phyloP scores from a whole-genome alignment of 35 echinoderm and acorn worm species.

The Antedon bifida region DNA sequence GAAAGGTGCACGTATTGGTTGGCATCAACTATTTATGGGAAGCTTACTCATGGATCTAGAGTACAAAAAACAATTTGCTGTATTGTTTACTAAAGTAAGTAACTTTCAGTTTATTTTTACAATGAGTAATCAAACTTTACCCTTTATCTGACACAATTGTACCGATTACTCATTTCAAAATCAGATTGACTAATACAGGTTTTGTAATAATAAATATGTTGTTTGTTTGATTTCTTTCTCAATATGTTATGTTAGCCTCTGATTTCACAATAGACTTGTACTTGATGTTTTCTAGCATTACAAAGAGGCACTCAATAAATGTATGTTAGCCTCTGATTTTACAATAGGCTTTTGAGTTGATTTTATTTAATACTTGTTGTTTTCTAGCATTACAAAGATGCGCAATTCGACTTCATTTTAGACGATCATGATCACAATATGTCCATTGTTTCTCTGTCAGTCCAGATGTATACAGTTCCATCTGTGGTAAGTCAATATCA shows the following conservation, averaged over 20 bases:
- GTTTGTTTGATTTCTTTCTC: too few species aligned
- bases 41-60: slow-evolving; percentile 74
- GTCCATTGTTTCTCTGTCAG: slow-evolving; percentile 82
- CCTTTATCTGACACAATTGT: background rate
- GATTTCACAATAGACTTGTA: too few species aligned
- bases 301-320: too few species aligned
- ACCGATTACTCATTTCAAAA: too few species aligned
- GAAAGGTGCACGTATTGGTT: slow-evolving; percentile 71
- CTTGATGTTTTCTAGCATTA: too few species aligned
- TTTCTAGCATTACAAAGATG: slow-evolving; percentile 66
- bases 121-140: background rate
- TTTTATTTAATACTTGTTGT: background rate
- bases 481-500: slow-evolving; percentile 61
- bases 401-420: slow-evolving; percentile 59
- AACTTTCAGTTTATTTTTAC: too few species aligned
- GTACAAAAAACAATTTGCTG: slow-evolving; percentile 88
- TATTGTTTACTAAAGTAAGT: slow-evolving; percentile 82
- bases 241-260: too few species aligned
- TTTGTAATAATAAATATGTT: too few species aligned
- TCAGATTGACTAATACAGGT: background rate
- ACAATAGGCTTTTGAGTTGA: too few species aligned
- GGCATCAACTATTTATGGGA: slow-evolving; percentile 96
- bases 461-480: slow-evolving; percentile 91
- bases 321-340: too few species aligned
- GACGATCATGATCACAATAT: slow-evolving; percentile 96